Evolutionary conservation across 2,888 invertebrate genomes (phyloP).

Genomic region (Lasioglossum leucozonium): DNA sequence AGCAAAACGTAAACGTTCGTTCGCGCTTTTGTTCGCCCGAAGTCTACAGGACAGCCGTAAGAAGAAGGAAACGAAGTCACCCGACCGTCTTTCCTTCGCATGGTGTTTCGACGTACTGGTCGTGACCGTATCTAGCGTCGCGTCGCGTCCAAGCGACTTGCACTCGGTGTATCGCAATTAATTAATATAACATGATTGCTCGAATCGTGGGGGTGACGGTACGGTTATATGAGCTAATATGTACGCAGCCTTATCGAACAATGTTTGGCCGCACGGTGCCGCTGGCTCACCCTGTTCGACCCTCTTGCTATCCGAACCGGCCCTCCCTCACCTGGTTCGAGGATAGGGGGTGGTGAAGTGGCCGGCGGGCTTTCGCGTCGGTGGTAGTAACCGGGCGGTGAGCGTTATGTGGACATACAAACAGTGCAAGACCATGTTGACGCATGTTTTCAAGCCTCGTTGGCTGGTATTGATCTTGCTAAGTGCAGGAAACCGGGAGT

Average conservation of each 20-base stretch:
- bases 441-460: constrained; percentile 88
- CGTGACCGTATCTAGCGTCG: neutral
- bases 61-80: neutral
- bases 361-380: constrained; percentile 69
- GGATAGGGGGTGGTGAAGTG: constrained; percentile 70
- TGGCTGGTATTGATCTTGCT: constrained; percentile 87
- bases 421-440: constrained; percentile 86
- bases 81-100: neutral
- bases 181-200: constrained; percentile 74
- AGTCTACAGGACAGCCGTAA: neutral
- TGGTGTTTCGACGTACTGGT: neutral
- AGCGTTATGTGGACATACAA: constrained; percentile 85
- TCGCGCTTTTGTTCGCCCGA: too few species aligned
- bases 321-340: constrained; percentile 57
- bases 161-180: constrained; percentile 58
- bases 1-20: too few species aligned
- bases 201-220: constrained; percentile 69
- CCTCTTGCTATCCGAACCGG: constrained; percentile 61
- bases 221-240: constrained; percentile 79
- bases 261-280: constrained; percentile 79
- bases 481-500: constrained; percentile 84
- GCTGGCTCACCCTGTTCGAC: constrained; percentile 55
- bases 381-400: constrained; percentile 75
- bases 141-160: neutral
- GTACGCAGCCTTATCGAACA: constrained; percentile 83